phyloP scores from a whole-genome alignment of 2,888 invertebrate species.

The Strigamia maritima region DNA sequence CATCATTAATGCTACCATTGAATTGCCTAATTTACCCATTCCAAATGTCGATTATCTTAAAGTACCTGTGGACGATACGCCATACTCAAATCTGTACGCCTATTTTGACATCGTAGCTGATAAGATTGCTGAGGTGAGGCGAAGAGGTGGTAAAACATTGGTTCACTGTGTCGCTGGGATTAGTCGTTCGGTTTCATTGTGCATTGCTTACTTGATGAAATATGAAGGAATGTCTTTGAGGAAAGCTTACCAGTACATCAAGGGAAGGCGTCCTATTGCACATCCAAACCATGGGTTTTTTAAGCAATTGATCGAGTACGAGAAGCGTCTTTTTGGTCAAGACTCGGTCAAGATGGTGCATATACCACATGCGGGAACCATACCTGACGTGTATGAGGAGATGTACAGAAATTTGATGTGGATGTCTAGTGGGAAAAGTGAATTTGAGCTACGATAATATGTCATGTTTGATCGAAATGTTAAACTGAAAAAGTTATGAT shows the following conservation, averaged over 20 bases:
- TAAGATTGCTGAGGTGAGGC: conserved; percentile 67
- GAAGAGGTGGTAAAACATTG: conserved; percentile 67
- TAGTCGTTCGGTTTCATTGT: conserved; percentile 77
- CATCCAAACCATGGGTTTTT: conserved; percentile 89
- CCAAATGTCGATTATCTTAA: conserved; percentile 62
- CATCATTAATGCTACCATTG: conserved; percentile 78
- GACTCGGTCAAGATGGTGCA: conserved; percentile 73
- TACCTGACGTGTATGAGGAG: conserved; percentile 71
- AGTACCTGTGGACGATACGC: conserved; percentile 70
- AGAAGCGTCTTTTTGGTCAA: conserved; percentile 65
- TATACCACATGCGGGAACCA: conserved; percentile 65
- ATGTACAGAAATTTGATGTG: conserved; percentile 43
- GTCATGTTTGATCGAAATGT: not conserved
- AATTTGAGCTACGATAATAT: not conserved
- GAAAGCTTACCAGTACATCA: conserved; percentile 74
- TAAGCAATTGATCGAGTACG: conserved; percentile 80
- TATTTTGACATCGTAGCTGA: conserved; percentile 76
- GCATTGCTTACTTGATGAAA: conserved; percentile 86
- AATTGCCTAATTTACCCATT: conserved; percentile 62
- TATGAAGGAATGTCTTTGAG: conserved; percentile 71
- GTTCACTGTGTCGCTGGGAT: conserved; percentile 90
- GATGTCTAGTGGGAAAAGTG: conserved; percentile 28
- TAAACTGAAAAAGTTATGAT: not conserved
- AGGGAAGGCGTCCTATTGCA: conserved; percentile 70
- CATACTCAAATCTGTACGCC: conserved; percentile 66